Percentiles rank a stretch among this genome's conserved stretches.
phyloP scores from a whole-genome alignment of 2,888 invertebrate species.

The Tuta absoluta region DNA sequence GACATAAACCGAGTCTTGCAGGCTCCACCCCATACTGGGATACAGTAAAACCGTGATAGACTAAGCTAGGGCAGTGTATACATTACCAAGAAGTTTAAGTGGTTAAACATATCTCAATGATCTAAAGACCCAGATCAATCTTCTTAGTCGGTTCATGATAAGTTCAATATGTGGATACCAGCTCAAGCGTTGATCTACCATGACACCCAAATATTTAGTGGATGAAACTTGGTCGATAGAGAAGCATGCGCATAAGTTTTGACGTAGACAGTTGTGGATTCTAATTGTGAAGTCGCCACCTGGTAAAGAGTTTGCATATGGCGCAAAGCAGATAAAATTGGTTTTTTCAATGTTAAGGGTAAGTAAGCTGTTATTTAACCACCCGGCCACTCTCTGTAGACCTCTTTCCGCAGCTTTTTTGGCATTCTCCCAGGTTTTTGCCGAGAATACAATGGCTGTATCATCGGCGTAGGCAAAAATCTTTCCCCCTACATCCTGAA shows the following conservation, averaged over 20 bases:
- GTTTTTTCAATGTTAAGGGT: slow-evolving; percentile 21
- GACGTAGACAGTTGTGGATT: background rate
- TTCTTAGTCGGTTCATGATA: slow-evolving; percentile 20
- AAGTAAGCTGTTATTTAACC: slow-evolving; percentile 23
- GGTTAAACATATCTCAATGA: slow-evolving; percentile 16
- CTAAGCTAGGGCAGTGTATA: background rate
- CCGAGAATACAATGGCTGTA: slow-evolving; percentile 21
- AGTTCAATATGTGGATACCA: slow-evolving; percentile 20
- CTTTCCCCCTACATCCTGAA: background rate
- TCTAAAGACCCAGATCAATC: slow-evolving; percentile 9
- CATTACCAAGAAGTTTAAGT: background rate
- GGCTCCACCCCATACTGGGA: slow-evolving; percentile 34
- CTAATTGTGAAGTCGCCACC: background rate
- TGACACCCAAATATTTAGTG: slow-evolving; percentile 14
- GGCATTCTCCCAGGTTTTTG: slow-evolving; percentile 6
- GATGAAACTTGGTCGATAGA: background rate
- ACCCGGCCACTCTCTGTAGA: slow-evolving; percentile 1
- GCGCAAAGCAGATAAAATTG: background rate
- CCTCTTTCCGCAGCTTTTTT: slow-evolving; percentile 13
- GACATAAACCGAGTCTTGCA: slow-evolving; percentile 15
- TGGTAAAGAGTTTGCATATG: too few species aligned
- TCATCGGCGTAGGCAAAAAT: slow-evolving; percentile 25
- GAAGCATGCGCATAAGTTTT: background rate
- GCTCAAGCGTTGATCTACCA: slow-evolving; percentile 9
- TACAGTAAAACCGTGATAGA: slow-evolving; percentile 24